Evolutionary conservation across 2,888 invertebrate species (phyloP), one percentile per base, ranked within the genome.

Genomic region (Cyclophora albipunctata): DNA sequence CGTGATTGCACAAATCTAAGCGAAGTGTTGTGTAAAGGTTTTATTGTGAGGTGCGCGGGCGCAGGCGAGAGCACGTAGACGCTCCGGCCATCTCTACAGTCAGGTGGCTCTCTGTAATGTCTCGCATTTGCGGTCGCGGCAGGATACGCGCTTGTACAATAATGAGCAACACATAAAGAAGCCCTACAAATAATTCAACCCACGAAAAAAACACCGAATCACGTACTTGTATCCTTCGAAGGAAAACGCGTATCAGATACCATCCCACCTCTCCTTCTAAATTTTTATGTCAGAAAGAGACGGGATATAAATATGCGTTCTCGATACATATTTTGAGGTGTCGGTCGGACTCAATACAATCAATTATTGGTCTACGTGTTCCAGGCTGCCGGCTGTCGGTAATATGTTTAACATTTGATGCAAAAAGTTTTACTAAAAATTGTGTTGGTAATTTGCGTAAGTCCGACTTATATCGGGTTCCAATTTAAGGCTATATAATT

Each of bases 141-240:
- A 87, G 87, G 87, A 88, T 88, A 84, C 86, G 73, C 69, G 78
- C 86, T 80, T 84, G 87, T 85, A 81, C 78, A 71, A 79, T 88
- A 88, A 88, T 88, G 87, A 87, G 86, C 86, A 81, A 82, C 86
- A 84, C 81, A 85, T 85, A 85, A 84, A 75, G 87, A 88, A 88
- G 80, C 87, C 87, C 75, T 86, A 87, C 87, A 87, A 88, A 87
- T 86, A 86, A 87, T 84, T 84, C 83, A 71, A 84, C 81, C 84
- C 76, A 84, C 81, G 80, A 84, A 87, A 86, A 86, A 88, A 86
- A 81, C 79, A 81, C 82, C 76, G 85, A 87, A 86, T 87, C 87
- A 88, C 87, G 86, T 86, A 83, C 83, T 73, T 64, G 75, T 79
- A 85, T 84, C 81, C 85, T 86, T 83, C 77, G 73, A 75, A 88